Conservation (phyloP, 1,140 invertebrate genomes). For the Anadara kagoshimensis region DNA sequence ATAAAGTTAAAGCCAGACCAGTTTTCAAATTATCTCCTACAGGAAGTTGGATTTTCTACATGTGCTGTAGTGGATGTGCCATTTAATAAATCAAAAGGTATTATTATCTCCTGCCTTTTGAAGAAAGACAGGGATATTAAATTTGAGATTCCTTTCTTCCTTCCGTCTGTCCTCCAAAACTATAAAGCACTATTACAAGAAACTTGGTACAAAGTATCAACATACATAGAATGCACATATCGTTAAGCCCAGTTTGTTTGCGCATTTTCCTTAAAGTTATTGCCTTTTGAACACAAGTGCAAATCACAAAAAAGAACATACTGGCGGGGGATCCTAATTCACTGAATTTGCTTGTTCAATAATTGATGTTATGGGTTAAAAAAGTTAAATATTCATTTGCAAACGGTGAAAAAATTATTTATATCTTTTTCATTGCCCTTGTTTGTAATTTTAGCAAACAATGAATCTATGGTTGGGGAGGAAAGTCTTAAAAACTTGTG, state of each 20-base stretch:
- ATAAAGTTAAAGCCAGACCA: conserved; percentile 92
- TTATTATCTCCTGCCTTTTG: background rate
- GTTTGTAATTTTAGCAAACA: no score
- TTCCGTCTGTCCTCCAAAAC: no score
- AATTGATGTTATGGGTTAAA: no score
- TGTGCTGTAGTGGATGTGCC: conserved; percentile 90
- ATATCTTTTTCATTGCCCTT: background rate
- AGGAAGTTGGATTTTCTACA: conserved; percentile 92
- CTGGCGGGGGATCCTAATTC: no score
- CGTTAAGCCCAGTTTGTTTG: background rate
- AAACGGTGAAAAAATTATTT: background rate
- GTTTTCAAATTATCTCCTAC: conserved; percentile 91
- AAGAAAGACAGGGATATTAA: no score
- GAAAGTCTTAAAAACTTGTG: background rate
- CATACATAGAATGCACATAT: no score
- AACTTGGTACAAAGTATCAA: no score
- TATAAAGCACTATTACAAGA: no score
- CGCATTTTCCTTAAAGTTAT: background rate
- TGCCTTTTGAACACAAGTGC: background rate
- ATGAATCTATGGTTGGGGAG: no score
- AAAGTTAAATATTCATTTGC: background rate
- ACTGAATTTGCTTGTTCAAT: no score
- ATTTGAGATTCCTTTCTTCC: no score
- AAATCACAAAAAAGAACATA: background rate
- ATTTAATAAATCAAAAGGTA: conserved; percentile 86